These are phyloP conservation scores for Ephialtes manifestator DNA, from an alignment of 2,888 invertebrate species.

Conservation along the genomic window DNA sequence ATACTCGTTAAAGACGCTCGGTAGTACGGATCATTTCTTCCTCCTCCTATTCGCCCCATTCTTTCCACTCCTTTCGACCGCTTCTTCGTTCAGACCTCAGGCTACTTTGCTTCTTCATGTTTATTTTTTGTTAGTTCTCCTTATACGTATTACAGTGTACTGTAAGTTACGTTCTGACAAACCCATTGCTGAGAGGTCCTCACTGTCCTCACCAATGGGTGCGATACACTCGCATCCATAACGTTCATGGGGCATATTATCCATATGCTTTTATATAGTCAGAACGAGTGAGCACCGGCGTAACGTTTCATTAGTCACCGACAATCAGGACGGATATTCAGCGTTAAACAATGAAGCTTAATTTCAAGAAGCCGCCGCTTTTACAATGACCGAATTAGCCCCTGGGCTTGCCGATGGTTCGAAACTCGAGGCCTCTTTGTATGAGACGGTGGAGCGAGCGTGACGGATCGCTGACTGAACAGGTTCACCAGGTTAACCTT, in stretches of 20 bases:
- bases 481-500: background rate
- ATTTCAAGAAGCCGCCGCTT: conserved; percentile 77
- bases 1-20: conserved; percentile 77
- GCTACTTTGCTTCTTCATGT: conserved; percentile 22
- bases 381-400: conserved; percentile 64
- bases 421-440: background rate
- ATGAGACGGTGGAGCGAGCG: background rate
- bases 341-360: conserved; percentile 80
- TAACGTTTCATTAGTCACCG: conserved; percentile 78
- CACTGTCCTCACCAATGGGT: conserved; percentile 30
- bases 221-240: conserved; percentile 36
- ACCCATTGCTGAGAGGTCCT: conserved; percentile 50
- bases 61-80: conserved; percentile 30
- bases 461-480: conserved; percentile 2
- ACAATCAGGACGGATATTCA: conserved; percentile 81
- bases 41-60: conserved; percentile 24
- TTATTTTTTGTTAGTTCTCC: conserved; percentile 17
- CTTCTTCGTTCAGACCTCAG: conserved; percentile 69
- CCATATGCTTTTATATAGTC: conserved; percentile 5
- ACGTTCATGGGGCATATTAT: conserved; percentile 2
- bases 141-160: conserved; percentile 34
- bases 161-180: conserved; percentile 41
- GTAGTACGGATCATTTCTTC: conserved; percentile 67
- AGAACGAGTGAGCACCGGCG: background rate
- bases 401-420: conserved; percentile 24